These are phyloP conservation scores for Gorsachius goisagi DNA, from an alignment of 2,113 vertebrate genomes.

Conservation along the genomic window DNA sequence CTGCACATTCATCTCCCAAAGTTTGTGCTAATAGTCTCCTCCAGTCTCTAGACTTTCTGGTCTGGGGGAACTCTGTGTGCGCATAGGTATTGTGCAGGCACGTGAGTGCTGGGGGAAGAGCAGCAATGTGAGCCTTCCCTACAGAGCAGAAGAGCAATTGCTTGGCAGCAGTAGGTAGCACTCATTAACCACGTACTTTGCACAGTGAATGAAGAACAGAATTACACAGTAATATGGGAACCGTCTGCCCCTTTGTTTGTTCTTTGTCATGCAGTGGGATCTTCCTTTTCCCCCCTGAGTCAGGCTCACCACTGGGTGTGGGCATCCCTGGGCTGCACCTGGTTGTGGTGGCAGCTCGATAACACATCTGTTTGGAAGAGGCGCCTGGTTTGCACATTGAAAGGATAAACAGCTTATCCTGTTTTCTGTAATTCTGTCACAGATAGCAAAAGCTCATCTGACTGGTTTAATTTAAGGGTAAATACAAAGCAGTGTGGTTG, in stretches of 20 bases:
- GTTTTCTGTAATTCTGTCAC: conserved; percentile 3
- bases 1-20: not conserved
- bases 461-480: conserved; percentile 1
- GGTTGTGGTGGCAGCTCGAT: not conserved
- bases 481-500: conserved; percentile 1
- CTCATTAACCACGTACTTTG: not conserved
- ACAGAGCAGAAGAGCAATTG: not conserved
- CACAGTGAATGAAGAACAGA: not conserved
- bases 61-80: not conserved
- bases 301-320: not conserved
- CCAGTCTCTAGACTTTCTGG: not conserved
- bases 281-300: not conserved
- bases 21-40: not conserved
- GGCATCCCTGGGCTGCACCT: not conserved
- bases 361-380: not conserved
- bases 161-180: not conserved
- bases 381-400: not conserved
- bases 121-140: not conserved
- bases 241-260: not conserved
- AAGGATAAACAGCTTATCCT: conserved; percentile 25
- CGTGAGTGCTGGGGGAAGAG: not conserved
- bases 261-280: not conserved
- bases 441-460: not conserved
- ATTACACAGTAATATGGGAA: not conserved
- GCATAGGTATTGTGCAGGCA: accelerated